Conservation (phyloP, 2,113 vertebrate species). For the Diadophis punctatus region DNA sequence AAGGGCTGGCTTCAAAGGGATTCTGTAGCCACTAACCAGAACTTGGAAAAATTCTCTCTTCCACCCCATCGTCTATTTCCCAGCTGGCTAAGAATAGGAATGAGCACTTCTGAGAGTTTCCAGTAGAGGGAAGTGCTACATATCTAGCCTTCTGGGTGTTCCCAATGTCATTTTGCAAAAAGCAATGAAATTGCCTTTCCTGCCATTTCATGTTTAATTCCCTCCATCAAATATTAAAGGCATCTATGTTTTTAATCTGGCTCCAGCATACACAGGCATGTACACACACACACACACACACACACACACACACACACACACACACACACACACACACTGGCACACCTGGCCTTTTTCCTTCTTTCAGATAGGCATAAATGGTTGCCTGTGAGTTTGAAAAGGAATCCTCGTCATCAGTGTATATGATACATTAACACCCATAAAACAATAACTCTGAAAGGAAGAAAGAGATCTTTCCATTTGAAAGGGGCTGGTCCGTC, state of each 20-base stretch:
- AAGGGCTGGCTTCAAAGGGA: background rate
- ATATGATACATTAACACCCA: background rate
- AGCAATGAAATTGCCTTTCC: background rate
- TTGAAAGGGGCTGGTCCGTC: background rate
- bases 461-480: background rate
- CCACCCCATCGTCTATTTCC: background rate
- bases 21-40: background rate
- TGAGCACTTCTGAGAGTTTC: background rate
- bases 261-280: background rate
- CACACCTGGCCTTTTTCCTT: background rate
- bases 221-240: background rate
- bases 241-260: background rate
- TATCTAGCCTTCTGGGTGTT: background rate
- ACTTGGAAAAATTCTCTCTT: background rate
- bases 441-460: background rate
- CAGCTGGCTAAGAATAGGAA: background rate
- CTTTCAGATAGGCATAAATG: background rate
- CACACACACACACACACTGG: background rate
- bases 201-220: background rate
- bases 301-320: background rate
- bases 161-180: rapidly evolving
- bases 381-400: background rate
- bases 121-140: rapidly evolving
- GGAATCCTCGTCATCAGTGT: background rate
- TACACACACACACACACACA: background rate